A percentile compares a stretch with the other conserved stretches of the same genome.
Conservation (phyloP, 2,797 vertebrate species). For the Sparus aurata region DNA sequence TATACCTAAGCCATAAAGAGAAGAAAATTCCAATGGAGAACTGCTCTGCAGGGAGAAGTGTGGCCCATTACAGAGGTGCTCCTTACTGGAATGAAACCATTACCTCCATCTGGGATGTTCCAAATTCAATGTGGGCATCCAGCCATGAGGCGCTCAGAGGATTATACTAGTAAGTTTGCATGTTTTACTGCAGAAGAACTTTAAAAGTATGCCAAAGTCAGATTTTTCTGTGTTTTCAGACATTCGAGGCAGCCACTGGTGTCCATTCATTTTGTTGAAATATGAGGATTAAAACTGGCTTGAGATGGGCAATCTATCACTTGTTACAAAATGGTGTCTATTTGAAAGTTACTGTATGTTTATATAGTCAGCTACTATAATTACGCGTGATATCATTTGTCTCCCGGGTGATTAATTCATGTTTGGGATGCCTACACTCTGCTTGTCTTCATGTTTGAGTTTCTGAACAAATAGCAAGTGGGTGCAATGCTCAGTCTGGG, state of each 20-base stretch:
- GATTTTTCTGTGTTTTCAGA: not conserved
- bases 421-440: not conserved
- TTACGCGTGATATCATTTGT: slow-evolving; percentile 20
- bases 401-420: slow-evolving; percentile 15
- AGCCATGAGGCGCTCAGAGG: slow-evolving; percentile 9
- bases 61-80: slow-evolving; percentile 34
- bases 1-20: slow-evolving; percentile 35
- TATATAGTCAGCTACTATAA: not conserved
- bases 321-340: not conserved
- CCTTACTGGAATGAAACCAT: slow-evolving; percentile 43
- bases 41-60: slow-evolving; percentile 41
- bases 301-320: slow-evolving; percentile 13
- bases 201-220: not conserved
- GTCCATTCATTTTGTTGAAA: not conserved
- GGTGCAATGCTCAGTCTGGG: not conserved
- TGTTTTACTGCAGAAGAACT: slow-evolving; percentile 12
- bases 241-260: not conserved
- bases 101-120: slow-evolving; percentile 29
- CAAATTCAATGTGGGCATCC: slow-evolving; percentile 28
- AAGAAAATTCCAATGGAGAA: slow-evolving; percentile 40
- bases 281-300: slow-evolving; percentile 12
- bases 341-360: slow-evolving; percentile 6
- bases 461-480: not conserved
- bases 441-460: not conserved
- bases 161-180: slow-evolving; percentile 20